These are phyloP conservation scores for Anoncus sp. DNA, from an alignment of 2,888 invertebrate genomes.

Conservation along the genomic window DNA sequence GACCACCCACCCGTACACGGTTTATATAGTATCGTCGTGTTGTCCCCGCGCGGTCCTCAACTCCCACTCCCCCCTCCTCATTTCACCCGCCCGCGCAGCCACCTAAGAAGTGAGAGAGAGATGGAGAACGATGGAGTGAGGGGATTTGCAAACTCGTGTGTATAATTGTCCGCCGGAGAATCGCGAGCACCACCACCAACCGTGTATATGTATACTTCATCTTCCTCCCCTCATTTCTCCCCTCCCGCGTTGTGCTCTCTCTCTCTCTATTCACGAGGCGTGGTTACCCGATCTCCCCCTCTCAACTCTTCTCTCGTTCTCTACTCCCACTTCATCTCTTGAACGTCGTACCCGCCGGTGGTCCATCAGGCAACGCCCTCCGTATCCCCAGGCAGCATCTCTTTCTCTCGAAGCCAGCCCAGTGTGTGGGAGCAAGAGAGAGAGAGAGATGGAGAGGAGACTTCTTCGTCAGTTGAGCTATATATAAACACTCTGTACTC, in stretches of 20 bases:
- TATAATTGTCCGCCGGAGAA: constrained; percentile 77
- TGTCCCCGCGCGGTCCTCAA: constrained; percentile 58
- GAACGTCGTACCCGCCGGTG: constrained; percentile 41
- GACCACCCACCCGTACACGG: constrained; percentile 55
- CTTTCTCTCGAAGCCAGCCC: constrained; percentile 30
- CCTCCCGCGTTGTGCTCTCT: constrained; percentile 36
- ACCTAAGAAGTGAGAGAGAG: constrained; percentile 20
- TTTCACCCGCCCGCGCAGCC: constrained; percentile 65
- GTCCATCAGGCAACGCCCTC: constrained; percentile 66
- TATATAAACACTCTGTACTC: constrained; percentile 5
- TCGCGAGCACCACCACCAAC: constrained; percentile 49
- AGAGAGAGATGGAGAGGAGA: neutral
- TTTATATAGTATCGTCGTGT: constrained; percentile 75
- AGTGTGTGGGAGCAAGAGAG: constrained; percentile 11
- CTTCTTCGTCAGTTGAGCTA: constrained; percentile 20
- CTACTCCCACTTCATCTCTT: constrained; percentile 16
- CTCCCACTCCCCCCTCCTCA: constrained; percentile 60
- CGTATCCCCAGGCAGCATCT: constrained; percentile 50
- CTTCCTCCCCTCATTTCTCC: constrained; percentile 42
- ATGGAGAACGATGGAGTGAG: too few species aligned
- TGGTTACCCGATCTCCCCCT: constrained; percentile 36
- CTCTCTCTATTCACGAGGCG: constrained; percentile 53
- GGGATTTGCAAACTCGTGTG: constrained; percentile 78
- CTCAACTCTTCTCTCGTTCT: neutral
- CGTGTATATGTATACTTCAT: constrained; percentile 13